These are phyloP conservation scores for Misgurnus anguillicaudatus DNA, from an alignment of 2,113 vertebrate species.

Conservation along the genomic window DNA sequence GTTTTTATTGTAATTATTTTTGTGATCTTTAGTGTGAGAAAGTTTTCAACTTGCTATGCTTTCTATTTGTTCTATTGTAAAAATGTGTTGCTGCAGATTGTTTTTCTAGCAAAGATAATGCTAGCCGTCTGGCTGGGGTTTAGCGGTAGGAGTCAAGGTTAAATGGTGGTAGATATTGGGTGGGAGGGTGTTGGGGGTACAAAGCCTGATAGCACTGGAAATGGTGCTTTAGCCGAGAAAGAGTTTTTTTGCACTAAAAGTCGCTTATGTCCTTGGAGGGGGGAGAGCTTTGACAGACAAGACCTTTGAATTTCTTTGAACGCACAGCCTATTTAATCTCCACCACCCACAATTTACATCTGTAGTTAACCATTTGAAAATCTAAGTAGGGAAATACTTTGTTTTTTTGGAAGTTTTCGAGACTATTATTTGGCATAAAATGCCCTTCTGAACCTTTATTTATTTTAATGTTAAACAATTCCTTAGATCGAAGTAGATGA, in stretches of 20 bases:
- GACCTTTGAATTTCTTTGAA: conserved; percentile 70
- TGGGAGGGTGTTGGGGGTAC: conserved; percentile 65
- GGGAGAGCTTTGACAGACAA: conserved; percentile 64
- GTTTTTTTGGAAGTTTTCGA: conserved; percentile 43
- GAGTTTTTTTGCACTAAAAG: conserved; percentile 80
- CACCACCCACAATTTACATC: conserved; percentile 27
- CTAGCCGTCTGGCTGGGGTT: conserved; percentile 52
- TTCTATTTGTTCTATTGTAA: conserved; percentile 54
- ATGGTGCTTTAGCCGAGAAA: conserved; percentile 78
- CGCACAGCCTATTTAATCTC: conserved; percentile 57
- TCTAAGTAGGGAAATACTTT: conserved; percentile 48
- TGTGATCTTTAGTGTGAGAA: conserved; percentile 65
- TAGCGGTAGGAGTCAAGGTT: conserved; percentile 47
- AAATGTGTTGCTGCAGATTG: conserved; percentile 60
- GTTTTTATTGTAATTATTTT: conserved; percentile 62
- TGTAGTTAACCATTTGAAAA: conserved; percentile 32
- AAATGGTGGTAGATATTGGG: conserved; percentile 65
- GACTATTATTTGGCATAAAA: neutral
- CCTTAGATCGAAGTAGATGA: neutral
- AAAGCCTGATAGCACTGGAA: conserved; percentile 81
- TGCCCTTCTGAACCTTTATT: neutral
- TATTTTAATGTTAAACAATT: neutral
- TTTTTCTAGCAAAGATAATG: conserved; percentile 58
- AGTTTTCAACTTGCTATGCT: conserved; percentile 59
- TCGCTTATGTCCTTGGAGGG: conserved; percentile 69